Evolutionary conservation across 2,888 invertebrate genomes (phyloP), one percentile per base, ranked within the genome.

Genomic region (Luperina nickerlii): DNA sequence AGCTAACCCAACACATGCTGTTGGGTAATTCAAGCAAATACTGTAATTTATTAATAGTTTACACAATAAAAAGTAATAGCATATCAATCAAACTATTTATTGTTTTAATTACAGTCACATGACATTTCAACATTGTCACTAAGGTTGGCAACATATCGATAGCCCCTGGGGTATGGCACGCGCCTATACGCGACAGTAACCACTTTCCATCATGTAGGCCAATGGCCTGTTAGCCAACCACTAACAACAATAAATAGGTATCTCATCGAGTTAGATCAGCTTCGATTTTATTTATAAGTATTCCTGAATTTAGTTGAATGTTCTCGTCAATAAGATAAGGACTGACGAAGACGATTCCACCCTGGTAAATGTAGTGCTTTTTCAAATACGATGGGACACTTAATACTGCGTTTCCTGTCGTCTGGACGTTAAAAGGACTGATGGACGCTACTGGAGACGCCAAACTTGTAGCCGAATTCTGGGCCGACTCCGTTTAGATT

Each of bases 161-260:
- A 38, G 7, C 1, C 57, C 63, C 48, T 78, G 27, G 24, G 38
- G 65, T n/a, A 83, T 77, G 15, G 27, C 54, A 38, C 45, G 38
- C 9, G 32, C 24, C 24, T n/a, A n/a, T 27, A 57, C 6, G 11
- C 42, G 3, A 9, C 24, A 48, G 48, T 77, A 24, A 76, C 13
- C 65, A 83, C 65, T 83, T 83, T 83, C 65, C 24, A 48, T 38
- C 60, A 13, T 15, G 8, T 24, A 42, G n/a, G 24, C 4, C 24
- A 13, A 27, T 65, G 60, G 27, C 20, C 20, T 74, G 11, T 45
- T 60, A 1, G 32, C 2, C 8, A 65, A 83, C 0, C 11, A 74
- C 62, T 11, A 60, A 48, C 27, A 48, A 18, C 60, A 24, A 45
- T 0, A 81, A 51, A 7, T 24, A 11, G 18, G 8, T 42, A 45